Conservation (phyloP, 1,140 invertebrate genomes). For the Aethina tumida region DNA sequence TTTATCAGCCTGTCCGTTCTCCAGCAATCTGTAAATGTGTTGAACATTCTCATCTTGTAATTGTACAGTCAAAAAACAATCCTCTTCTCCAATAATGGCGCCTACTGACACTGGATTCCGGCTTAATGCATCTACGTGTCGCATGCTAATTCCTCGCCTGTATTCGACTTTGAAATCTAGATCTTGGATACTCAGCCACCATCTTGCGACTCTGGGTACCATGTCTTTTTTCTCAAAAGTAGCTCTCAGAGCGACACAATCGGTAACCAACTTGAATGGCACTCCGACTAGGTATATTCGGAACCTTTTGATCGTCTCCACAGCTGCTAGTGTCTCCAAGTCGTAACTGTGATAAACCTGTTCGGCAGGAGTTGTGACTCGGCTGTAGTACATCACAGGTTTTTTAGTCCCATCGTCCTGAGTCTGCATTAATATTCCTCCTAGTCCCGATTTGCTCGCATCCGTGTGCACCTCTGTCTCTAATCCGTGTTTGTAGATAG, state of each 20-base stretch:
- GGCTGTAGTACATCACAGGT: constrained; percentile 27
- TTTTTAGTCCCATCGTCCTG: constrained; percentile 9
- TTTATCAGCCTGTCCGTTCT: neutral
- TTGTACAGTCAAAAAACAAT: constrained; percentile 16
- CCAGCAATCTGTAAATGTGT: neutral
- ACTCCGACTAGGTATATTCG: constrained; percentile 22
- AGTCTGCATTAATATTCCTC: constrained; percentile 27
- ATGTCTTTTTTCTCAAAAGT: constrained; percentile 22
- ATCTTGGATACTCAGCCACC: constrained; percentile 28
- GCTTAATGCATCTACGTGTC: constrained; percentile 29
- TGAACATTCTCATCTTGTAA: constrained; percentile 13
- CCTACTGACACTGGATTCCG: constrained; percentile 15
- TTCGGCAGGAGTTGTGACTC: constrained; percentile 21
- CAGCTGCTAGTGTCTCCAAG: constrained; percentile 25
- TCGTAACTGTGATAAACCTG: constrained; percentile 27
- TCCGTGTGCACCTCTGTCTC: constrained; percentile 4
- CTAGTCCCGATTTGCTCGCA: constrained; percentile 17
- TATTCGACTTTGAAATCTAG: constrained; percentile 25
- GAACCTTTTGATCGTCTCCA: constrained; percentile 24
- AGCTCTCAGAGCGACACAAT: constrained; percentile 23
- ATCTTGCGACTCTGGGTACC: constrained; percentile 24
- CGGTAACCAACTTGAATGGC: constrained; percentile 24
- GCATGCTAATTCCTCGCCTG: constrained; percentile 22
- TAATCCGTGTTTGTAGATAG: neutral
- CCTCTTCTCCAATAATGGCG: constrained; percentile 7